These are phyloP conservation scores for Pinna nobilis DNA, from an alignment of 1,140 invertebrate genomes.

Conservation along the genomic window DNA sequence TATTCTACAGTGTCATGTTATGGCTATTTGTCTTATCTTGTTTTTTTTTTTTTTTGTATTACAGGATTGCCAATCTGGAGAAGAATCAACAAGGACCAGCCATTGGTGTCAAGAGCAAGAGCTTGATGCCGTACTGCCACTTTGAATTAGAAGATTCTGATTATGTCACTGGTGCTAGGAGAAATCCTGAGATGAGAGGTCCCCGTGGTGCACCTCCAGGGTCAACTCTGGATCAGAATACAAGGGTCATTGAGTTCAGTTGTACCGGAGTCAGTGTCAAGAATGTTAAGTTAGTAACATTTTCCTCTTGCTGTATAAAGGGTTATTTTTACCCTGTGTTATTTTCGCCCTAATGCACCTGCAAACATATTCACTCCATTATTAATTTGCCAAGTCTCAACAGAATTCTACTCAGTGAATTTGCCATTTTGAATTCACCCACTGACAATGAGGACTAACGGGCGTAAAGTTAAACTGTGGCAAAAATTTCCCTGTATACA, in stretches of 20 bases:
- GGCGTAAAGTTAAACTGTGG: too few relatives aligned
- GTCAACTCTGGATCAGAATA: conserved; percentile 71
- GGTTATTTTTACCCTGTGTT: too few relatives aligned
- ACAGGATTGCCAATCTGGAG: conserved; percentile 71
- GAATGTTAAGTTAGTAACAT: conserved; percentile 58
- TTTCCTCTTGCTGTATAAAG: neutral
- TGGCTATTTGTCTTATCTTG: neutral
- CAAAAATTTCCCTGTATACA: too few relatives aligned
- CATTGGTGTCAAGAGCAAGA: conserved; percentile 68
- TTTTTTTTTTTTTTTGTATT: neutral
- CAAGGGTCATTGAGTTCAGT: conserved; percentile 73
- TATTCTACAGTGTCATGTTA: neutral
- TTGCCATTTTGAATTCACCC: too few relatives aligned
- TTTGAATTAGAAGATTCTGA: conserved; percentile 75
- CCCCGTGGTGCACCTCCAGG: conserved; percentile 69
- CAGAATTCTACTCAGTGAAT: too few relatives aligned
- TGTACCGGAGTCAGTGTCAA: conserved; percentile 68
- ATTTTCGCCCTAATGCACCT: neutral
- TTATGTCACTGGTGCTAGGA: conserved; percentile 70
- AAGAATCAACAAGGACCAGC: conserved; percentile 65
- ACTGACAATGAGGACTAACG: too few relatives aligned
- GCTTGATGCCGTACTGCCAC: conserved; percentile 74
- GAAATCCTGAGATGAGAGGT: conserved; percentile 71
- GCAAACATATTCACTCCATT: too few relatives aligned
- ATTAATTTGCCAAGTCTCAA: too few relatives aligned